Evolutionary conservation across 2,113 vertebrate genomes (phyloP), one percentile per base, ranked within the genome.

Genomic region (Periophthalmodon schlosseri): DNA sequence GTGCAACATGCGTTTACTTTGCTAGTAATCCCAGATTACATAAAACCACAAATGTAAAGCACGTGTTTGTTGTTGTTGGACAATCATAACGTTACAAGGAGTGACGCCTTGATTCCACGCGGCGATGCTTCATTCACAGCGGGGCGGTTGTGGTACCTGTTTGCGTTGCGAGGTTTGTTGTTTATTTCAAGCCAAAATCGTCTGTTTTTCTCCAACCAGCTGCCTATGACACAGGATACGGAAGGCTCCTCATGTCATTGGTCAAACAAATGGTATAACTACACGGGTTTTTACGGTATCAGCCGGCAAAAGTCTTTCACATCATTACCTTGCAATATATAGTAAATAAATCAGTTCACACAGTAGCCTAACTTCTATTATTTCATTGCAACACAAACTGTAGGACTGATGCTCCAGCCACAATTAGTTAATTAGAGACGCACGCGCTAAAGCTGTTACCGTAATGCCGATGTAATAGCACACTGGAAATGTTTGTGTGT

Each of bases 41-140:
- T 82, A 52, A 20, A 52, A 52, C 4, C 80, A 83, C 82, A 77
- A 86, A 83, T 61, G 81, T 70, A 82, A 81, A 52, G 79, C 87
- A 88, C 80, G 84, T 81, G 86, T 75, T 64, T 67, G 44, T 69
- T 76, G 64, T 70, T 70, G 71, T 13, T 78, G 90, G 87, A 77
- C 86, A 77, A 86, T 81, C 71, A 89, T 86, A 86, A 90, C 85
- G 73, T 88, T 77, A 74, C 90, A 70, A 82, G 74, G 88, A 86
- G 85, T 88, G 68, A 78, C 54, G 58, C 69, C 67, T 24, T 18
- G n/a, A 9, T n/a, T 33, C 18, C 18, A 14, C 4, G 7, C 57
- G 5, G 49, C 6, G 49, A 34, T 15, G 18, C 2, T 58, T 20
- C 64, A 74, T 21, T 7, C n/a, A 64, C 46, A 60, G 2, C 66